phyloP scores from a whole-genome alignment of 2,888 invertebrate genomes.

The Drosophila falleni region DNA sequence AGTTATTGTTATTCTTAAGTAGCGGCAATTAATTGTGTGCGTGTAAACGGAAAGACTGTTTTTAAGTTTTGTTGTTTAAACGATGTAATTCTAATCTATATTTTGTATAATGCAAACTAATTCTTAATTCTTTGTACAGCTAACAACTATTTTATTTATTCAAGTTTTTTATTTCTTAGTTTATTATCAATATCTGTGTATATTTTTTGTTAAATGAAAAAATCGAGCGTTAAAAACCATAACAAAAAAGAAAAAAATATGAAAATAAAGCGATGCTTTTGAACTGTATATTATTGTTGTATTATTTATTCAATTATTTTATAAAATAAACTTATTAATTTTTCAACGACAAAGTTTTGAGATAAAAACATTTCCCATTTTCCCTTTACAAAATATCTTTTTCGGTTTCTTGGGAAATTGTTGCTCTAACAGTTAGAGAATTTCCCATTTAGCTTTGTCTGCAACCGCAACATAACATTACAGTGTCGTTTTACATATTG shows the following conservation, averaged over 20 bases:
- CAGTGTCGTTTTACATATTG: constrained; percentile 4
- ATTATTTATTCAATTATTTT: background rate
- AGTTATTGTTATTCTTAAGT: constrained; percentile 70
- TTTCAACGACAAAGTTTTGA: too few species aligned
- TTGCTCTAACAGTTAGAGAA: background rate
- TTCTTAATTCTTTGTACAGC: constrained; percentile 60
- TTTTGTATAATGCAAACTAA: constrained; percentile 27
- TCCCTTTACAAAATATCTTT: background rate
- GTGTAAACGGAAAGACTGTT: constrained; percentile 82
- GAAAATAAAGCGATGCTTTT: constrained; percentile 53
- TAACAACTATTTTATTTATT: constrained; percentile 60
- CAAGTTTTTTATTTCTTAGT: constrained; percentile 57
- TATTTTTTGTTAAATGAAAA: constrained; percentile 61
- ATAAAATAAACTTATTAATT: too few species aligned
- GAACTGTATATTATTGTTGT: constrained; percentile 27
- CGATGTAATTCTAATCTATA: constrained; percentile 36
- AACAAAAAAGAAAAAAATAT: constrained; percentile 17
- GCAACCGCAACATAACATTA: constrained; percentile 6
- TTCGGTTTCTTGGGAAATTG: background rate
- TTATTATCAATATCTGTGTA: constrained; percentile 68
- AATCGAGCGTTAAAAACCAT: constrained; percentile 39
- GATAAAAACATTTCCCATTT: background rate
- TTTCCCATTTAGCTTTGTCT: constrained; percentile 2
- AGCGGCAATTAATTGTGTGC: constrained; percentile 80
- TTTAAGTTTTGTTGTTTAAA: constrained; percentile 77